A percentile compares a stretch with the other conserved stretches of the same genome.
phyloP scores from a whole-genome alignment of 2,113 vertebrate species.

The Tinamus guttatus region DNA sequence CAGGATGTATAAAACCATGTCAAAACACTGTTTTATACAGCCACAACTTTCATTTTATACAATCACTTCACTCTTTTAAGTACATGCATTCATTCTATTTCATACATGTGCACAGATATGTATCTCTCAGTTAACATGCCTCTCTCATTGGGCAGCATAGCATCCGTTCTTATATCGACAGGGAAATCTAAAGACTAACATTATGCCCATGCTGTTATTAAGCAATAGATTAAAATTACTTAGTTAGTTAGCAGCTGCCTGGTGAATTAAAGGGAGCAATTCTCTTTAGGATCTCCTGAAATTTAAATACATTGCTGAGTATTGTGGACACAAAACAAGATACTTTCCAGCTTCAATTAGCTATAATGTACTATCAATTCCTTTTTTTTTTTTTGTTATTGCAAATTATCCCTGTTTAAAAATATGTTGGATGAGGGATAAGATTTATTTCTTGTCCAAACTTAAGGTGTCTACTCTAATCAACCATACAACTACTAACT shows the following conservation, averaged over 20 bases:
- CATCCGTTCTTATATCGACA: neutral
- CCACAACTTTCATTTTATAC: neutral
- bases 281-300: neutral
- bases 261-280: neutral
- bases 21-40: neutral
- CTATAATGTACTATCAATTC: neutral
- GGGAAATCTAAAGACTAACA: neutral
- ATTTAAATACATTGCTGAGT: neutral
- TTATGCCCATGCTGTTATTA: neutral
- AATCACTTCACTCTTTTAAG: neutral
- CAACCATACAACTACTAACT: rapidly evolving
- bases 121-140: too few species aligned
- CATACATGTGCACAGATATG: neutral
- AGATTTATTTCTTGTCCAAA: neutral
- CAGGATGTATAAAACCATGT: too few species aligned
- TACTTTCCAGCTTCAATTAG: neutral
- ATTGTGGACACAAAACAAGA: neutral
- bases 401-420: neutral
- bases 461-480: neutral
- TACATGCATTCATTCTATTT: neutral
- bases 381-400: neutral
- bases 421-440: neutral
- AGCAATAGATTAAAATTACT: neutral
- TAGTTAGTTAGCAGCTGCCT: neutral
- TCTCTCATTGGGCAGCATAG: neutral